A percentile compares a stretch with the other conserved stretches of the same genome.
phyloP scores from a whole-genome alignment of 92 coral and sea anemone species.

The Epizoanthus stellaris region DNA sequence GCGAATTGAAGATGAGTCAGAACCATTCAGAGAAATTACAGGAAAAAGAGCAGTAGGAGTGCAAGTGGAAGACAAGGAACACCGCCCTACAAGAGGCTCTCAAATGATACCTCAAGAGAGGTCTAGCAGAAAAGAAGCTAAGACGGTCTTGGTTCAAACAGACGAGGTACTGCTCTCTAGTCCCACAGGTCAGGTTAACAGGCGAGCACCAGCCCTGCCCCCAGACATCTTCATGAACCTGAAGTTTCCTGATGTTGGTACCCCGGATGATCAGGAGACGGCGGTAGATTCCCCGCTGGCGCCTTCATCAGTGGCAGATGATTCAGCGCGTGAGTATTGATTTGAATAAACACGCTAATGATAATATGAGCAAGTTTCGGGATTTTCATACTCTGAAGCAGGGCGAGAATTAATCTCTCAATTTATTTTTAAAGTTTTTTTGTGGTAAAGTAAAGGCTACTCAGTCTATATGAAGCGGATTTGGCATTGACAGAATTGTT shows the following conservation, averaged over 20 bases:
- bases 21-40: not conserved
- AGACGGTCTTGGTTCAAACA: conserved; percentile 34
- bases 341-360: not conserved
- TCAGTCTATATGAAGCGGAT: too few relatives aligned
- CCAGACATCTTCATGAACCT: conserved; percentile 89
- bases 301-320: not conserved
- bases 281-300: conserved; percentile 7
- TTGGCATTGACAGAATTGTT: too few relatives aligned
- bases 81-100: not conserved
- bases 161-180: conserved; percentile 5
- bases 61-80: conserved; percentile 52
- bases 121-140: conserved; percentile 7
- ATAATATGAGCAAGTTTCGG: too few relatives aligned
- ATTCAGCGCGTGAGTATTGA: conserved; percentile 22
- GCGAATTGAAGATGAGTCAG: conserved; percentile 33
- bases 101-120: conserved; percentile 1
- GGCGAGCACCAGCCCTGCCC: conserved; percentile 69
- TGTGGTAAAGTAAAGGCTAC: too few relatives aligned
- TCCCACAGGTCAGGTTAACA: not conserved
- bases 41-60: conserved; percentile 60
- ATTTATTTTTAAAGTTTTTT: too few relatives aligned
- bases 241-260: conserved; percentile 52
- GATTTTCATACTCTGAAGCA: too few relatives aligned
- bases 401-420: too few relatives aligned
- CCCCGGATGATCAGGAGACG: conserved; percentile 30